Evolutionary conservation across 2,888 invertebrate species (phyloP).

Genomic region (Lasioglossum vierecki): DNA sequence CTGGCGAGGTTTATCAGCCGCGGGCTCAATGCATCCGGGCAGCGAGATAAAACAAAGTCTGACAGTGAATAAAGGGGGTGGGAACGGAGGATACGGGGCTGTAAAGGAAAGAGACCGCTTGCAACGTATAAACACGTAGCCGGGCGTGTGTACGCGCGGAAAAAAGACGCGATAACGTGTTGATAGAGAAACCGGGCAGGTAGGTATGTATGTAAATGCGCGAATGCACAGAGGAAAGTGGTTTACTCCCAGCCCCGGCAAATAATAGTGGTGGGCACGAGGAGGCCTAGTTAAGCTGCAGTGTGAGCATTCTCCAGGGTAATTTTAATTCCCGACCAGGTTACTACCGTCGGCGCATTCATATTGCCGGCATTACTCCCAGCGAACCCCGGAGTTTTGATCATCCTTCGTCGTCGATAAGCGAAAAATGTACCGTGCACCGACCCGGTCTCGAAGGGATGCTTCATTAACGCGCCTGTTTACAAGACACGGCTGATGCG

Average conservation of each 20-base stretch:
- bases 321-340: slow-evolving; percentile 74
- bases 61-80: slow-evolving; percentile 15
- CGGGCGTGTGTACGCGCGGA: background rate
- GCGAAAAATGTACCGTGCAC: slow-evolving; percentile 57
- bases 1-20: slow-evolving; percentile 65
- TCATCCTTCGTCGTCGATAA: slow-evolving; percentile 51
- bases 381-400: slow-evolving; percentile 51
- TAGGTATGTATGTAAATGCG: slow-evolving; percentile 15
- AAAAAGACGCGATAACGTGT: slow-evolving; percentile 24
- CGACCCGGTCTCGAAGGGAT: slow-evolving; percentile 42
- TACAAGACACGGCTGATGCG: slow-evolving; percentile 48
- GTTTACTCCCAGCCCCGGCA: slow-evolving; percentile 31
- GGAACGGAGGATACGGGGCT: slow-evolving; percentile 13
- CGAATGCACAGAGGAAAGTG: slow-evolving; percentile 34
- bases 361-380: slow-evolving; percentile 24
- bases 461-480: slow-evolving; percentile 66
- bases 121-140: background rate
- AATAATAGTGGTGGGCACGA: slow-evolving; percentile 37
- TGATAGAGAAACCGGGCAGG: slow-evolving; percentile 12
- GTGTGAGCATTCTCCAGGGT: slow-evolving; percentile 70
- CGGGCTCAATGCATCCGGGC: slow-evolving; percentile 52
- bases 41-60: slow-evolving; percentile 45
- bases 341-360: slow-evolving; percentile 45
- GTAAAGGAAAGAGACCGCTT: background rate
- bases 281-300: slow-evolving; percentile 52